These are phyloP conservation scores for Thunnus maccoyii DNA, from an alignment of 2,113 vertebrate species.

Conservation along the genomic window DNA sequence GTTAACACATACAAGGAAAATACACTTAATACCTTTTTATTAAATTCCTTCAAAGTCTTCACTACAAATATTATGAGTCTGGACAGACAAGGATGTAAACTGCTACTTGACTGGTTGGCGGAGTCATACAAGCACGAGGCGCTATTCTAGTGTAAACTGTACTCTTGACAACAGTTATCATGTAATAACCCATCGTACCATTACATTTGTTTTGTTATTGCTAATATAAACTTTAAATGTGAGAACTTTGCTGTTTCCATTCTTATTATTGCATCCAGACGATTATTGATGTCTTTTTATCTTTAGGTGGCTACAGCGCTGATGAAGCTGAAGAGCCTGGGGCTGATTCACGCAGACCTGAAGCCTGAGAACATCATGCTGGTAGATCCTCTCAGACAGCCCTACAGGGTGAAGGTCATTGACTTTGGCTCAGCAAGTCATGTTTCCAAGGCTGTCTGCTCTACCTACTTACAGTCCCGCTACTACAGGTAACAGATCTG, in stretches of 20 bases:
- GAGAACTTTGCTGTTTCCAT: not conserved
- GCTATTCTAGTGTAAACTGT: too few relatives aligned
- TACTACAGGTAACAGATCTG: slow-evolving; percentile 91
- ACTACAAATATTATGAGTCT: too few relatives aligned
- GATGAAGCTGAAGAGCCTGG: slow-evolving; percentile 97
- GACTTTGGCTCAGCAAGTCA: slow-evolving; percentile 97
- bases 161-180: not conserved
- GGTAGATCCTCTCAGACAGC: slow-evolving; percentile 94
- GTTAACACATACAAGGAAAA: too few relatives aligned
- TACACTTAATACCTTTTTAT: too few relatives aligned
- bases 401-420: slow-evolving; percentile 97
- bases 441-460: slow-evolving; percentile 97
- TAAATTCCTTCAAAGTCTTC: too few relatives aligned
- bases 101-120: too few relatives aligned
- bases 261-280: not conserved
- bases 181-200: not conserved
- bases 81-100: too few relatives aligned
- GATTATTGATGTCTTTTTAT: slow-evolving; percentile 13
- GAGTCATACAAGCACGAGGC: too few relatives aligned
- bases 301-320: slow-evolving; percentile 92
- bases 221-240: not conserved
- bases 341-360: slow-evolving; percentile 95
- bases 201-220: not conserved
- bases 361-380: slow-evolving; percentile 99
- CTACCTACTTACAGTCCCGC: slow-evolving; percentile 96